Base-by-base conservation (phyloP, 2,113 vertebrate species). In the Stomatorhinus ivindoensis region DNA sequence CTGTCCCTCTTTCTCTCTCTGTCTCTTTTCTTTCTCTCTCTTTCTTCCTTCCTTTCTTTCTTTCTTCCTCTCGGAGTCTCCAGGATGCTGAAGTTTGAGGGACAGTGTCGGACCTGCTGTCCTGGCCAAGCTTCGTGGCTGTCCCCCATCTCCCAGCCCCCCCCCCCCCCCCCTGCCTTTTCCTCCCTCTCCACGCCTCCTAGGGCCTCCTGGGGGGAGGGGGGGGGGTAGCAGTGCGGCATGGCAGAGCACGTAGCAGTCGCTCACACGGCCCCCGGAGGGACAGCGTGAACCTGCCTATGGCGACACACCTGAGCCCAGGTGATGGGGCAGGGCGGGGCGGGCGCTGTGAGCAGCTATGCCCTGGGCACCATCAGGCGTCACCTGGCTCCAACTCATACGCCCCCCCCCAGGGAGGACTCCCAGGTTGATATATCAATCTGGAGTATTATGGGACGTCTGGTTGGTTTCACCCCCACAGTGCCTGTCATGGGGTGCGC, bases 131-230 rank as follows among this genome's bases (percentile, higher is more conserved):
- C 92, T 92, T 93, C 93, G 93, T 94, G 93, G 94, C 93, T 93
- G 93, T 91, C 94, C 90, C 91, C 91, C 93, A 91, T 94, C 93
- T 94, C 94, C 93, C 94, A 95, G 94, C 93, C 94, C 92, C 93
- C 92, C 92, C 91, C 94, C 90, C 51, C 35, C 86, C 51, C 35
- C 35, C 31, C 58, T 46, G 19, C 44, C 44, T 27, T 44, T 44
- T 42, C 11, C 58, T 15, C 42, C 19, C 58, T 48, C 10, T 31
- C 42, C 48, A 51, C 13, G 6, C 21, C 61, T 69, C 10, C n/a
- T 31, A 69, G 61, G 61, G 61, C 61, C 61, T 31, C 3, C 1
- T 3, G 13, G 48, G 48, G 2, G 55, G 48, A 3, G 48, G 48
- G 2, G 61, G 61, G 58, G 80, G 9, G 44, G 21, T 84, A 42